Base-by-base conservation (phyloP, 2,113 vertebrate species). In the Dascyllus trimaculatus region DNA sequence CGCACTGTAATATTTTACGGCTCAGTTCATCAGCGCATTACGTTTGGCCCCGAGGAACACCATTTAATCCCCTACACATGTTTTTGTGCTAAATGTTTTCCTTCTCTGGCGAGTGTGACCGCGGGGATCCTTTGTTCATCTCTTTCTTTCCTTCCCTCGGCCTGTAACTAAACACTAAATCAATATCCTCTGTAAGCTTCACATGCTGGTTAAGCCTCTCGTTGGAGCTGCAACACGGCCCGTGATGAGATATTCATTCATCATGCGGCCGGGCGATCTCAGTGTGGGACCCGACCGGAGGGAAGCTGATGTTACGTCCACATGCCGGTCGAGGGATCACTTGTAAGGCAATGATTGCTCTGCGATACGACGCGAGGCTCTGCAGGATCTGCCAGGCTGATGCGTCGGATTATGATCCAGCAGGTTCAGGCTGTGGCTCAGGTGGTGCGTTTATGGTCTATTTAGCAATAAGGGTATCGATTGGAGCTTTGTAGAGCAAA, bases 101-200 rank as follows among this genome's bases (percentile, higher is more conserved):
- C 15, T 32, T 29, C 53, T 29, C 22, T 75, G 19, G 0, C 35
- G 66, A 67, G 32, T 84, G 80, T 87, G 82, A 81, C 64, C 11
- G 1, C 1, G 14, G 40, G 7, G 48, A 3, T 81, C 58, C 61
- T 71, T 11, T 51, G 53, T 61, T 85, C 71, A 62, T 78, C 74
- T 4, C 51, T 54, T 48, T 77, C 5, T 14, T 73, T 66, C 32
- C 40, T 25, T 0, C 25, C 51, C 62, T 70, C 51, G 17, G 69
- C 32, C 40, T 29, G 69, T 32, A 84, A 84, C 84, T 15, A 72
- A 80, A 82, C 69, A 73, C 72, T 64, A 61, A 82, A 87, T 88
- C 84, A 78, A 85, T 88, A 85, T 45, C 70, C 78, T 75, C 29
- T 64, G 32, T 25, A 35, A 63, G 61, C 53, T 71, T 11, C 79